Evolutionary conservation across 2,797 vertebrate genomes (phyloP).

Genomic region (Sebastes kiyomatsui): DNA sequence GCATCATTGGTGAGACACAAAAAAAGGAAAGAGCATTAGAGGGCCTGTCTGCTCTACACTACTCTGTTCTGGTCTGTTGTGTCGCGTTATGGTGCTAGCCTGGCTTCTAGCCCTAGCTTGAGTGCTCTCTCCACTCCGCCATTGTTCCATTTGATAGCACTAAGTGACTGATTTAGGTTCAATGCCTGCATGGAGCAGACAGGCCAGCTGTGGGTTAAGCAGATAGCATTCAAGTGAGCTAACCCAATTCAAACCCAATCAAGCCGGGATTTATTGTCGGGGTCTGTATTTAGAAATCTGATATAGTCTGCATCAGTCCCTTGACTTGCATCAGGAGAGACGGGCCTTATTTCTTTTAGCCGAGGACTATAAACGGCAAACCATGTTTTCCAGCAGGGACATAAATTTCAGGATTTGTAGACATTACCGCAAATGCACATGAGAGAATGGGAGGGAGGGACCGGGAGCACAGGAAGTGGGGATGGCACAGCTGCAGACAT

Average conservation of each 20-base stretch:
- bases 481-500: slow-evolving; percentile 71
- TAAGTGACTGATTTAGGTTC: slow-evolving; percentile 89
- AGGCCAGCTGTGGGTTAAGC: slow-evolving; percentile 88
- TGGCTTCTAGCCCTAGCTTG: slow-evolving; percentile 76
- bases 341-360: slow-evolving; percentile 80
- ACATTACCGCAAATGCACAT: slow-evolving; percentile 85
- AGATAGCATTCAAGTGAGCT: slow-evolving; percentile 90
- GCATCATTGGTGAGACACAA: slow-evolving; percentile 70
- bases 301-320: slow-evolving; percentile 87
- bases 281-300: slow-evolving; percentile 88
- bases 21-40: slow-evolving; percentile 71
- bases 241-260: slow-evolving; percentile 88
- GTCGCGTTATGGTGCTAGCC: slow-evolving; percentile 72
- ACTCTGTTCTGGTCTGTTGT: slow-evolving; percentile 76
- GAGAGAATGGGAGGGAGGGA: slow-evolving; percentile 48
- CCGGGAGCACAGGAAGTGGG: slow-evolving; percentile 78
- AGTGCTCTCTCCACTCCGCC: slow-evolving; percentile 80
- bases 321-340: slow-evolving; percentile 85
- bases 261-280: slow-evolving; percentile 85
- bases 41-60: slow-evolving; percentile 65
- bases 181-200: slow-evolving; percentile 86
- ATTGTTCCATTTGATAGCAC: slow-evolving; percentile 84
- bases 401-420: slow-evolving; percentile 85
- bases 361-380: slow-evolving; percentile 83
- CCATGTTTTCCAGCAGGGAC: slow-evolving; percentile 85